These are phyloP conservation scores for Probaryconus sp. DNA, from an alignment of 1,140 invertebrate species.

Conservation along the genomic window DNA sequence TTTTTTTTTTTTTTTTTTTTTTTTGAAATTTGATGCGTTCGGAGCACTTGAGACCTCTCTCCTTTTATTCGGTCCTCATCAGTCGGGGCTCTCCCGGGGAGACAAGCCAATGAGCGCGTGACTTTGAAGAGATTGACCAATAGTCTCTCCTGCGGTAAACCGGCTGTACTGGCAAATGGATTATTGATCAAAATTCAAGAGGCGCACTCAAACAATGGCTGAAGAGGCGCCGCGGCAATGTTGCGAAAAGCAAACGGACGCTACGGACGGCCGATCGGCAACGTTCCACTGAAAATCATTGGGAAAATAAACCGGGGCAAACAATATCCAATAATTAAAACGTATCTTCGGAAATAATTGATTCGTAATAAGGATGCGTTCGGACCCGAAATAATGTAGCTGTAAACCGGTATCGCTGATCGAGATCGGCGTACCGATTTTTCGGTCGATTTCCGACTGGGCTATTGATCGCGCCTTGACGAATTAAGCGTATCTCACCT, in stretches of 20 bases:
- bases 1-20: too few species aligned
- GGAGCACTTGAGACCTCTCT: too few species aligned
- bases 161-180: conserved; percentile 59
- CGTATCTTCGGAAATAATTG: conserved; percentile 29
- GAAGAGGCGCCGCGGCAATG: conserved; percentile 49
- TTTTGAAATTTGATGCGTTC: too few species aligned
- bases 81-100: conserved; percentile 23
- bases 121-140: conserved; percentile 67
- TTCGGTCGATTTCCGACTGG: background rate
- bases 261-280: background rate
- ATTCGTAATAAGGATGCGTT: conserved; percentile 22
- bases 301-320: background rate
- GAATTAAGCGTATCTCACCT: background rate
- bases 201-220: conserved; percentile 56
- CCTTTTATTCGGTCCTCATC: too few species aligned
- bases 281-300: background rate
- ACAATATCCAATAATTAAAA: too few species aligned
- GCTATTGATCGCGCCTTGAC: too few species aligned
- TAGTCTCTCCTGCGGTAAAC: conserved; percentile 56
- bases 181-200: conserved; percentile 66
- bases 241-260: conserved; percentile 51
- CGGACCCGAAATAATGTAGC: conserved; percentile 11
- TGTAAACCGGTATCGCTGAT: background rate
- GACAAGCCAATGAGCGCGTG: conserved; percentile 60
- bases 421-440: background rate